Conservation (phyloP, 92 coral and sea anemone species). For the Epizoanthus illoricatus region DNA sequence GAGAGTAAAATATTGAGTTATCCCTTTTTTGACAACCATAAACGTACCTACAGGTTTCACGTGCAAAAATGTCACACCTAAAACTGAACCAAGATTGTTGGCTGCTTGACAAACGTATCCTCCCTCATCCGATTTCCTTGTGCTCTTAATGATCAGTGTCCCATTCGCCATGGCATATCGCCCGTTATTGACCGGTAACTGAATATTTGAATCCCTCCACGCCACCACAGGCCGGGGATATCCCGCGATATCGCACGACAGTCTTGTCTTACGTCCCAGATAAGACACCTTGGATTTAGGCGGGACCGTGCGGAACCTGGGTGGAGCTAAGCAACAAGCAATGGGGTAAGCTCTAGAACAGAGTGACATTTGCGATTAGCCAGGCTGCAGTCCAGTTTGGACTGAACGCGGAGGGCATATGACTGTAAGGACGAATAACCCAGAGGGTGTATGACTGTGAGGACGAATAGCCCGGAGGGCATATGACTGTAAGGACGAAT, state of each 20-base stretch:
- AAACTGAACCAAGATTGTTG: neutral
- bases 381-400: too few relatives aligned
- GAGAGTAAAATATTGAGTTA: too few relatives aligned
- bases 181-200: neutral
- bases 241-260: constrained; percentile 7
- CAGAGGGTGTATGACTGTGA: too few relatives aligned
- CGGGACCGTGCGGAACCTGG: neutral
- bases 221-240: constrained; percentile 1
- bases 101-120: neutral
- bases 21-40: neutral
- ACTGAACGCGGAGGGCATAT: too few relatives aligned
- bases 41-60: neutral
- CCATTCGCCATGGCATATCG: constrained; percentile 1
- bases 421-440: too few relatives aligned
- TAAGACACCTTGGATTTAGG: neutral
- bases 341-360: too few relatives aligned
- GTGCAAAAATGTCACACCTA: neutral
- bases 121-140: neutral
- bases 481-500: too few relatives aligned
- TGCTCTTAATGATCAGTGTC: neutral
- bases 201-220: neutral
- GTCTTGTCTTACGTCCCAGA: neutral
- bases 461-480: too few relatives aligned
- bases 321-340: neutral
- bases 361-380: too few relatives aligned